phyloP scores from a whole-genome alignment of 1,140 invertebrate species.

The Drosophila jambulina region DNA sequence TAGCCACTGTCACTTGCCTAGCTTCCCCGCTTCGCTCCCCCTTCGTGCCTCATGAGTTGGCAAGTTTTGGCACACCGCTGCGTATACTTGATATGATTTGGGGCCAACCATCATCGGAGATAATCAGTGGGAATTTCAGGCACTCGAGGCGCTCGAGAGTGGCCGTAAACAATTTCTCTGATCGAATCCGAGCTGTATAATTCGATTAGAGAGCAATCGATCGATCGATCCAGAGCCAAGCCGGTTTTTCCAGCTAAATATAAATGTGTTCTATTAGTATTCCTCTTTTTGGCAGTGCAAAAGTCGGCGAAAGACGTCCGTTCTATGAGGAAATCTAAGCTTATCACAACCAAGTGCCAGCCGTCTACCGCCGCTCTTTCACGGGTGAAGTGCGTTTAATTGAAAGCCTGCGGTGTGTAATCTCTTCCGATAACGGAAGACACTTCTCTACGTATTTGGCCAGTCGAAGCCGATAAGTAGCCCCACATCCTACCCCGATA shows the following conservation, averaged over 20 bases:
- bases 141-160: constrained; percentile 20
- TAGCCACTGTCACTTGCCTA: constrained; percentile 38
- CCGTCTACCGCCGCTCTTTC: constrained; percentile 21
- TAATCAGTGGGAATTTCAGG: constrained; percentile 55
- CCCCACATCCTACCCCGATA: constrained; percentile 29
- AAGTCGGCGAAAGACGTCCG: constrained; percentile 1
- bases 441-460: constrained; percentile 7
- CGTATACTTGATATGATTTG: constrained; percentile 23
- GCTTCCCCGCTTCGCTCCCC: neutral
- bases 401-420: constrained; percentile 43
- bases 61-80: constrained; percentile 32
- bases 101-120: constrained; percentile 7
- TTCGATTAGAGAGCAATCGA: constrained; percentile 26
- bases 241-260: constrained; percentile 21
- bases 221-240: neutral
- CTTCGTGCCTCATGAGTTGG: constrained; percentile 25
- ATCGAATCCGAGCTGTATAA: constrained; percentile 34
- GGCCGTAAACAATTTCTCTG: constrained; percentile 19
- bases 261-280: neutral
- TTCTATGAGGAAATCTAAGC: constrained; percentile 33
- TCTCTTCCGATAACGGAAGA: constrained; percentile 42
- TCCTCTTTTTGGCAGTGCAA: constrained; percentile 1
- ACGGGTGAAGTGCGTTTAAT: constrained; percentile 48
- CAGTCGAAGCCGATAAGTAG: constrained; percentile 31
- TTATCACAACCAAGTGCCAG: constrained; percentile 25